phyloP scores from a whole-genome alignment of 2,888 invertebrate genomes.

The Dysmachus trigonus region DNA sequence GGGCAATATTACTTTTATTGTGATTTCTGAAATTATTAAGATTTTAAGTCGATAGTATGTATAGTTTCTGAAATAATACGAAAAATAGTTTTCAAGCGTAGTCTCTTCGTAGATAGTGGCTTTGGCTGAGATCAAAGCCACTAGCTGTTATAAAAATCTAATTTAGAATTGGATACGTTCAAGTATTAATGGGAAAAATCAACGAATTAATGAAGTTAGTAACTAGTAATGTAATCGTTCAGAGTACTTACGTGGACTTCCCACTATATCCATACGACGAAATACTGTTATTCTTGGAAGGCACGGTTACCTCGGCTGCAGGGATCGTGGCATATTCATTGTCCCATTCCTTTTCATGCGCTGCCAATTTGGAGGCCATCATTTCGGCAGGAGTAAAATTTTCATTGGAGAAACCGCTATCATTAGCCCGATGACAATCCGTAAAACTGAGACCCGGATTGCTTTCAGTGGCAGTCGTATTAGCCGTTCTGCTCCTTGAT shows the following conservation, averaged over 20 bases:
- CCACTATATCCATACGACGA: not conserved
- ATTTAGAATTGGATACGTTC: too few relatives aligned
- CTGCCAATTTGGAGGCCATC: constrained; percentile 59
- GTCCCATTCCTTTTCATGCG: constrained; percentile 62
- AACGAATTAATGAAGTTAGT: not conserved
- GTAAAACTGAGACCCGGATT: constrained; percentile 33
- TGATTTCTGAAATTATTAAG: too few relatives aligned
- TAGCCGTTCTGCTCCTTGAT: constrained; percentile 51
- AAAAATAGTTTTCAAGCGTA: too few relatives aligned
- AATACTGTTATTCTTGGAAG: not conserved
- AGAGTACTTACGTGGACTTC: not conserved
- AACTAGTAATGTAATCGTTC: not conserved
- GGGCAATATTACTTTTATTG: too few relatives aligned
- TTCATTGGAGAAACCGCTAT: constrained; percentile 47
- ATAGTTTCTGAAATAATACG: too few relatives aligned
- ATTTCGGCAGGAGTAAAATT: constrained; percentile 60
- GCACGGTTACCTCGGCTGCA: not conserved
- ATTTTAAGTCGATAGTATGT: too few relatives aligned
- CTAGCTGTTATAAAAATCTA: too few relatives aligned
- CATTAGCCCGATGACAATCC: constrained; percentile 45
- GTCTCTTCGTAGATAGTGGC: too few relatives aligned
- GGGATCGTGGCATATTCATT: constrained; percentile 61
- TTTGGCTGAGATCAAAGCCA: too few relatives aligned
- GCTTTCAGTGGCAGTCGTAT: not conserved
- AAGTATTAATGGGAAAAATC: not conserved